Conservation (phyloP, 2,888 invertebrate genomes). For the Heliconius charithonia region DNA sequence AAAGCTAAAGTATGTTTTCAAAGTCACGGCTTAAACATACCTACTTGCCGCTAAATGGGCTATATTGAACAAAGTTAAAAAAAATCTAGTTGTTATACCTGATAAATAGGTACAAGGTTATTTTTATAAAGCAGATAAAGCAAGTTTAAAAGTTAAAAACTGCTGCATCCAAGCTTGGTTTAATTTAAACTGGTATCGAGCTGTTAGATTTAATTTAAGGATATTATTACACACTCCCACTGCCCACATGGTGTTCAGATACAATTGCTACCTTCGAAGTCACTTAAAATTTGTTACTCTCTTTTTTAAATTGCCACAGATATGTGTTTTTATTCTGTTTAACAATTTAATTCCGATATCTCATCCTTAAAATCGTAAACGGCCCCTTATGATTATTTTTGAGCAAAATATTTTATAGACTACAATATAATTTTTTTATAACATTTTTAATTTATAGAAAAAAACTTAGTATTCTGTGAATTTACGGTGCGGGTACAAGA, state of each 20-base stretch:
- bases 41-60: too few species aligned
- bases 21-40: too few species aligned
- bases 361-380: too few species aligned
- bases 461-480: not conserved
- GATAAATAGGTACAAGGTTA: not conserved
- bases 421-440: not conserved
- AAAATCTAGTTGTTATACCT: not conserved
- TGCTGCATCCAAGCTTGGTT: not conserved
- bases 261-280: not conserved
- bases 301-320: not conserved
- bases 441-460: not conserved
- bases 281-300: not conserved
- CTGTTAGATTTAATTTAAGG: constrained; percentile 12
- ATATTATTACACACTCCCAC: constrained; percentile 3
- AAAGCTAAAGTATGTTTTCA: too few species aligned
- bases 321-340: too few species aligned
- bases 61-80: not conserved
- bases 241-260: not conserved
- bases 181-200: not conserved
- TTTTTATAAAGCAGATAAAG: not conserved
- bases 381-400: not conserved
- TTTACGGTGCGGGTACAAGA: too few species aligned
- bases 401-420: not conserved
- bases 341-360: too few species aligned
- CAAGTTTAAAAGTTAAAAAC: not conserved